These are phyloP conservation scores for Madoqua kirkii DNA, from an alignment of 2,113 vertebrate genomes.

Conservation along the genomic window DNA sequence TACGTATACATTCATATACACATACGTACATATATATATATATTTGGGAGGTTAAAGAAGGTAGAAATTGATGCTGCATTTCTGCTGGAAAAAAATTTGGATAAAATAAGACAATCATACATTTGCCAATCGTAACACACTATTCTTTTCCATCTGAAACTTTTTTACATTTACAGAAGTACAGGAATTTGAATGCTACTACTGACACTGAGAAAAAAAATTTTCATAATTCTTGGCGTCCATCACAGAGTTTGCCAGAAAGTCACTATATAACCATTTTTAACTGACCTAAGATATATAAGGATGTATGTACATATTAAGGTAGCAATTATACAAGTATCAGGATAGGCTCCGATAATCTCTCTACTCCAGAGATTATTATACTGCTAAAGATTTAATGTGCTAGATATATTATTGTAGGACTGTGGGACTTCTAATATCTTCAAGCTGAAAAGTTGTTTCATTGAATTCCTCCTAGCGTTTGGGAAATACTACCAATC, in stretches of 20 bases:
- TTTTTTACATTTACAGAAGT: conserved; percentile 11
- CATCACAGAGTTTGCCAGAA: background rate
- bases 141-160: background rate
- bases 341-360: background rate
- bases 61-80: conserved; percentile 25
- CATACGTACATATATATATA: conserved; percentile 68
- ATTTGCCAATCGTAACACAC: conserved; percentile 19
- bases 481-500: background rate
- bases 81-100: conserved; percentile 40
- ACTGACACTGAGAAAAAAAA: background rate
- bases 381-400: conserved; percentile 3
- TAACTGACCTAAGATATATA: background rate
- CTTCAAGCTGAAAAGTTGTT: background rate
- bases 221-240: background rate
- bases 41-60: conserved; percentile 50
- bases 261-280: background rate
- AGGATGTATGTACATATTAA: background rate
- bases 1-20: conserved; percentile 66
- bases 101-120: conserved; percentile 26
- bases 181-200: conserved; percentile 5
- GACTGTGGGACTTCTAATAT: background rate
- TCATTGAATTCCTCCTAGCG: background rate
- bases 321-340: background rate
- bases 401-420: background rate
- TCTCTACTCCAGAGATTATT: conserved; percentile 12